These are phyloP conservation scores for Eulemur mongoz DNA, from an alignment of 2,797 vertebrate genomes.

Conservation along the genomic window DNA sequence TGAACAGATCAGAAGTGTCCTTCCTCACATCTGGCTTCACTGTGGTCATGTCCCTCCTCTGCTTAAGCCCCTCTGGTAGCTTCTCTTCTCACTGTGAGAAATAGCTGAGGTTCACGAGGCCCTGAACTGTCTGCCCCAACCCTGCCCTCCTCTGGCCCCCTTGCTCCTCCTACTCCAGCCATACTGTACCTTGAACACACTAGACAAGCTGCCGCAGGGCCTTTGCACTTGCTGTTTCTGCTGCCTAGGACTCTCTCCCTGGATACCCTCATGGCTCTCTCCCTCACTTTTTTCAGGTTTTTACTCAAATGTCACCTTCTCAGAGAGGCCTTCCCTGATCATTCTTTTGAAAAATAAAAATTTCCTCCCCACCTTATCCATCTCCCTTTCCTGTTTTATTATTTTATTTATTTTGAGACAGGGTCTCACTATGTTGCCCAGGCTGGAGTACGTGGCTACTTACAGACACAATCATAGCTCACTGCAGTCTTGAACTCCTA, in stretches of 20 bases:
- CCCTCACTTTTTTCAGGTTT: background rate
- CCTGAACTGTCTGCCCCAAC: background rate
- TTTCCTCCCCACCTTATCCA: background rate
- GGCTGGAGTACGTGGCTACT: background rate
- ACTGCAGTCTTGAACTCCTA: background rate
- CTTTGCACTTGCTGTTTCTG: background rate
- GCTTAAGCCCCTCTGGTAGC: background rate
- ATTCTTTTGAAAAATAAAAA: background rate
- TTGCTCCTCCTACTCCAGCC: background rate
- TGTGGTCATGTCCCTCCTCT: background rate
- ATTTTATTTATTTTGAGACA: background rate
- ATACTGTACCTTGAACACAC: background rate
- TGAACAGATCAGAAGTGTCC: background rate
- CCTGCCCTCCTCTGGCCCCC: background rate
- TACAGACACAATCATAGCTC: background rate
- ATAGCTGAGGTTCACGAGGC: background rate
- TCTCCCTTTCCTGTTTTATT: background rate
- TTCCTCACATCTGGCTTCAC: slow-evolving; percentile 25
- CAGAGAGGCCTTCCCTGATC: background rate
- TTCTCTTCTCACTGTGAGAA: slow-evolving; percentile 11
- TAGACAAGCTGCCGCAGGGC: background rate
- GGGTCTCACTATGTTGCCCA: background rate
- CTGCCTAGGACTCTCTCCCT: background rate
- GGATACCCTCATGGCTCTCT: background rate
- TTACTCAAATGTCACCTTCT: background rate